Percentiles rank a stretch among this genome's conserved stretches.
Evolutionary conservation across 2,113 vertebrate species (phyloP).

Genomic region (Peromyscus polionotus): DNA sequence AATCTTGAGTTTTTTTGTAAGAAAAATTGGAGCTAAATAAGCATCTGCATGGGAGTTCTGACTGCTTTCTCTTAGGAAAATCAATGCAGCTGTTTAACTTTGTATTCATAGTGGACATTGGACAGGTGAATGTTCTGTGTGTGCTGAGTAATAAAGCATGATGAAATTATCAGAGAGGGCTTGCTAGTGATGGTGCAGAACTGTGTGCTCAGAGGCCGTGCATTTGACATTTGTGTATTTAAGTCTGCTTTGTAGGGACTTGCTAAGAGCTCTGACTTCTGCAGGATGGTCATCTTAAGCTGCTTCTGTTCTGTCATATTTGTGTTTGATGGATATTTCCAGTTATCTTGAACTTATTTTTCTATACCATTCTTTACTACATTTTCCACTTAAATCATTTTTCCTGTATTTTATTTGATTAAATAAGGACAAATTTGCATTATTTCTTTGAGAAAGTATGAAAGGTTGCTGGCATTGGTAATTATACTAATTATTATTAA

Average conservation of each 20-base stretch:
- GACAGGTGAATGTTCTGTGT: not conserved
- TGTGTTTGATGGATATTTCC: not conserved
- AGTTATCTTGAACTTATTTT: conserved; percentile 9
- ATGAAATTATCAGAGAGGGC: not conserved
- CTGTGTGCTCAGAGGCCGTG: not conserved
- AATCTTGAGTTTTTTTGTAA: not conserved
- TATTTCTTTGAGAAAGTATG: not conserved
- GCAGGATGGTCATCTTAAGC: fast-evolving
- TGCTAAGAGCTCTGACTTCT: not conserved
- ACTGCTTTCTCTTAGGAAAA: not conserved
- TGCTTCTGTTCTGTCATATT: not conserved
- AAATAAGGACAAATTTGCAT: not conserved
- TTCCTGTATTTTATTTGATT: not conserved
- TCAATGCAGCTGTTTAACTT: not conserved
- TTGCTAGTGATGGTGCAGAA: not conserved
- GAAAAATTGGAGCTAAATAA: not conserved
- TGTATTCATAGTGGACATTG: not conserved
- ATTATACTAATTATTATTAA: not conserved
- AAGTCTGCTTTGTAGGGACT: not conserved
- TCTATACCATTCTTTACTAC: not conserved
- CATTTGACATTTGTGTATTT: not conserved
- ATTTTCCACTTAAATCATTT: not conserved
- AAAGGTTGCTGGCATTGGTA: not conserved
- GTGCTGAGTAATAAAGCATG: fast-evolving
- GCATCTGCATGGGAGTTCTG: not conserved